Base-by-base conservation (phyloP, 2,888 invertebrate genomes). In the Cosmopolites sordidus region DNA sequence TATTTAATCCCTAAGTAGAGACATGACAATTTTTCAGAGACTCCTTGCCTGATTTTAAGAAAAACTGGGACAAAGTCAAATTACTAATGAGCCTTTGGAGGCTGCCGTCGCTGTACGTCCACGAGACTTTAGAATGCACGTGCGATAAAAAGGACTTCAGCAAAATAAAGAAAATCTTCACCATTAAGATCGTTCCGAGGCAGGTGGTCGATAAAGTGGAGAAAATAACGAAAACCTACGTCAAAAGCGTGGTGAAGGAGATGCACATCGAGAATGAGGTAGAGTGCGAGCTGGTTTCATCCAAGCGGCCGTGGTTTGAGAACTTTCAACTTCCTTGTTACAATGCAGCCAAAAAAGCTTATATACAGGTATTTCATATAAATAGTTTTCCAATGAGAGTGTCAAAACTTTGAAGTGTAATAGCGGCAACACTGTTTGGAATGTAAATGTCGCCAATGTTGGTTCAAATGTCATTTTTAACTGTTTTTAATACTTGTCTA, bases 71-170 rank as follows among this genome's bases (percentile, higher is more conserved):
- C 56, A 69, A 74, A 62, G 64, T 70, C 0, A 70, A 70, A 55
- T 59, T 74, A 9, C 56, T 75, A n/a, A 76, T 77, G 76, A 68
- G 72, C 43, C 73, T 73, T 44, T 77, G 77, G 77, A 65, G 77
- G 27, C 60, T 70, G 9, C 74, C 75, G 0, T 67, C 70, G 1
- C 66, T 75, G 30, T 62, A 60, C 16, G 58, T 73, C 0, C 68
- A 65, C 43, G 69, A 72, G 9, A 67, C 66, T 4, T 60, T 70
- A 51, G 68, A 68, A 43, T 74, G 73, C 43, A 66, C 59, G 2
- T 74, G 74, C 47, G 70, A 72, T 3, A 67, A 72, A 39, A 62
- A 68, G 17, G 70, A 72, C 44, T 60, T 52, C 3, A 62, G 63
- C 2, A 67, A 66, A 50, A 61, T 74, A 2, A 71, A 71, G 58